phyloP scores from a whole-genome alignment of 2,113 vertebrate genomes.

The Acinonyx jubatus region DNA sequence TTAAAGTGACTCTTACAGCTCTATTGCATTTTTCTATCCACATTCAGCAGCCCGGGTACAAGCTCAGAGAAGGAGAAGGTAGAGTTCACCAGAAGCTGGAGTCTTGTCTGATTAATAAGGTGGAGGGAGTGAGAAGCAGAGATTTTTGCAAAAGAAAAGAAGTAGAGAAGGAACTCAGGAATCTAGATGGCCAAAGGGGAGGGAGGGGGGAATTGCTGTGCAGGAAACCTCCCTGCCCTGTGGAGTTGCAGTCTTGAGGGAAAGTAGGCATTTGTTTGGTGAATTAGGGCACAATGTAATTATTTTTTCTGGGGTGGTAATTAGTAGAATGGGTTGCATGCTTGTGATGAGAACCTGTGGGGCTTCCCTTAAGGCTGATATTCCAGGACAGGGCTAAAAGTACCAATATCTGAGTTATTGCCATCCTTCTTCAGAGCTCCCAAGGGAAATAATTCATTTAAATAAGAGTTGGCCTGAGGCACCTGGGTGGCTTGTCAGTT shows the following conservation, averaged over 20 bases:
- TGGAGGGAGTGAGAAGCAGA: background rate
- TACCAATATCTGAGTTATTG: background rate
- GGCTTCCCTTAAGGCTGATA: background rate
- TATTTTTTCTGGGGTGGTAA: background rate
- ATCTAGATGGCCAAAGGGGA: background rate
- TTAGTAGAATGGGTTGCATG: background rate
- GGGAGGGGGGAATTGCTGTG: background rate
- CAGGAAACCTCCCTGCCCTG: background rate
- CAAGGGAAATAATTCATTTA: background rate
- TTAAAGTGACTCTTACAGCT: conserved; percentile 33
- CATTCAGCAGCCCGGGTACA: background rate
- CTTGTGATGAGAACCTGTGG: background rate
- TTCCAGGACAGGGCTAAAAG: background rate
- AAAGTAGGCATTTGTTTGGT: background rate
- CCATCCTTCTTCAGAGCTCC: background rate
- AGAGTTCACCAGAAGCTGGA: background rate
- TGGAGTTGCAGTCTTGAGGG: background rate
- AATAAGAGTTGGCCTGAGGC: background rate
- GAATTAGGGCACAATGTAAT: background rate
- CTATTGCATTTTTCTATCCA: background rate
- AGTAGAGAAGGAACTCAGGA: background rate
- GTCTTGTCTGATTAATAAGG: background rate
- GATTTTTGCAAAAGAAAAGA: background rate
- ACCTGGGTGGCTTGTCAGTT: too few species aligned
- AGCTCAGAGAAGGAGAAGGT: background rate